Evolutionary conservation across 2,888 invertebrate species (phyloP), one percentile per base, ranked within the genome.

Genomic region (Imbricaverruca yamaguchii): DNA sequence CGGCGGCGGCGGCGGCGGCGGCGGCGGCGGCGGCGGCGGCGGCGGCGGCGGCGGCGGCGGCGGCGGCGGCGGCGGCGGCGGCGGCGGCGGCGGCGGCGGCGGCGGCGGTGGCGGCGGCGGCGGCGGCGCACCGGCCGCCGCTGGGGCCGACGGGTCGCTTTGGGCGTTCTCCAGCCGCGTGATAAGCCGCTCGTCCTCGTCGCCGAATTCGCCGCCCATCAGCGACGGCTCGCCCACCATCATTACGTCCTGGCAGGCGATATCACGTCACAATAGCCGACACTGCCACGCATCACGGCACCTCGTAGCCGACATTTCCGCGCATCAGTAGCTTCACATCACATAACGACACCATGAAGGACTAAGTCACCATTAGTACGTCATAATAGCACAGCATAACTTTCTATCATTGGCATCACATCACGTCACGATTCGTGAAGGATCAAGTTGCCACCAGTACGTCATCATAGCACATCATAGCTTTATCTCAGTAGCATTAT

Each of bases 201-300:
- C 99, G 79, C 99, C 98, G 89, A 98, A 99, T 88, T 99, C 99
- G 83, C 98, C 98, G 84, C 99, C 99, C 99, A 99, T 99, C 84
- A 99, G 90, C 2, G 98, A 98, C 81, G 99, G 99, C 88, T 99
- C 99, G 85, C 98, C 98, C 81, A 99, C 99, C 82, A 99, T 98
- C 98, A 99, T 98, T 86, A 99, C 98, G 89, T 99, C 98, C 94
- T 98, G 90, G 81, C 80, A 80, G 21, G 7, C 7, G 39, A 15
- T 9, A 8, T 23, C 65, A 65, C n/a, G n/a, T 23, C 23, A n/a
- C 23, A 8, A 13, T 2, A 59, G 39, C 39, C 39, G 39, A 39
- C 39, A 39, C 39, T 39, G 4, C 39, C 39, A 39, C 39, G 39
- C 39, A 39, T 39, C 39, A 39, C 39, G 39, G 39, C 39, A 39